Conservation (phyloP, 92 coral and sea anemone species). For the Bergia sp. region DNA sequence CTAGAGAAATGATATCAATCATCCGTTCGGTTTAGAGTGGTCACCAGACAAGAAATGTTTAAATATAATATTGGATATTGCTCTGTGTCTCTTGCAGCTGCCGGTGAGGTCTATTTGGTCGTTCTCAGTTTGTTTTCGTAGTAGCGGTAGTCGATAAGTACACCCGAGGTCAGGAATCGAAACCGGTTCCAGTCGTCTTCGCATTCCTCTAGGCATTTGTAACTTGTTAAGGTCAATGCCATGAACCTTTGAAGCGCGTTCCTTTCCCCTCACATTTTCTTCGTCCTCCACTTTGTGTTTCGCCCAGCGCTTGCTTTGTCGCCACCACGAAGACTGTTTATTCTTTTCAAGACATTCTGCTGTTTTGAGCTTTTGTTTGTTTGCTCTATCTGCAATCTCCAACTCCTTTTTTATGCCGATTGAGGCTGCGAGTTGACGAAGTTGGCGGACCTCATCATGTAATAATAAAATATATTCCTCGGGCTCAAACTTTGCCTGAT, state of each 20-base stretch:
- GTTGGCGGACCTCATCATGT: slow-evolving; percentile 64
- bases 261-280: neutral
- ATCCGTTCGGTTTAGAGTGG: neutral
- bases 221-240: slow-evolving; percentile 10
- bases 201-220: slow-evolving; percentile 55
- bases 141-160: slow-evolving; percentile 76
- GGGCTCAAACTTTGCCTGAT: slow-evolving; percentile 47
- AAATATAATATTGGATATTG: slow-evolving; percentile 35
- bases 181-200: slow-evolving; percentile 55
- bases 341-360: slow-evolving; percentile 21
- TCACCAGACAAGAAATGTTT: slow-evolving; percentile 20
- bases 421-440: slow-evolving; percentile 68
- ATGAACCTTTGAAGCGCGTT: slow-evolving; percentile 4
- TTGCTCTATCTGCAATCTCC: slow-evolving; percentile 31
- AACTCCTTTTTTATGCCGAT: slow-evolving; percentile 62
- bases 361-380: slow-evolving; percentile 23
- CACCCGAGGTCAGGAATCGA: slow-evolving; percentile 74
- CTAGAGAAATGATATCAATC: neutral
- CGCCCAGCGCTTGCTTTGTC: slow-evolving; percentile 74
- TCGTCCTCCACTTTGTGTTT: slow-evolving; percentile 59
- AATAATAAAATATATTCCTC: slow-evolving; percentile 56
- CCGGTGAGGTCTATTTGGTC: neutral
- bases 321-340: slow-evolving; percentile 57
- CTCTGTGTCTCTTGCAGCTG: slow-evolving; percentile 36
- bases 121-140: neutral